Evolutionary conservation across 2,797 vertebrate genomes (phyloP).

Genomic region (Sebastes glaucus): DNA sequence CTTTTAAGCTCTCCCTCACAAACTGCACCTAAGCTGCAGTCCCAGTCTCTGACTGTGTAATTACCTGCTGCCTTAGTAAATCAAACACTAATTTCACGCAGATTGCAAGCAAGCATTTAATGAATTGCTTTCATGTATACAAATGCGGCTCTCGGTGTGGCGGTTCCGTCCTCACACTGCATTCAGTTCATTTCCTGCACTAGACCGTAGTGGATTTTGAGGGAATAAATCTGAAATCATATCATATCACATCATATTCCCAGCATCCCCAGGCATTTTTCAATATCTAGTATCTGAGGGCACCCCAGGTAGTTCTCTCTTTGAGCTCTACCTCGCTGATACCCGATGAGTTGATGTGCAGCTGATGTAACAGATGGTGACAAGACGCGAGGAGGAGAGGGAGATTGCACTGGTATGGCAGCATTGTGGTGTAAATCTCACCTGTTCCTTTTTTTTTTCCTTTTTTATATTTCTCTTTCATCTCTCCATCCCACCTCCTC

Average conservation of each 20-base stretch:
- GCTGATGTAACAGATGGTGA: constrained; percentile 39
- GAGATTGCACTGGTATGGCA: not conserved
- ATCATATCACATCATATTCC: not conserved
- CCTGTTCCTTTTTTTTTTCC: constrained; percentile 23
- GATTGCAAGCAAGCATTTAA: constrained; percentile 28
- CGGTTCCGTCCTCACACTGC: not conserved
- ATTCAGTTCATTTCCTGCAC: not conserved
- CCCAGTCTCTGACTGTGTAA: constrained; percentile 25
- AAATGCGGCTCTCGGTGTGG: constrained; percentile 12
- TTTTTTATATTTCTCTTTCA: not conserved
- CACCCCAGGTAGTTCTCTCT: constrained; percentile 10
- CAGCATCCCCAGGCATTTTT: not conserved
- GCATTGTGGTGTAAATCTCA: constrained; percentile 40
- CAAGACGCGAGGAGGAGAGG: constrained; percentile 7
- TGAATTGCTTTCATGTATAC: constrained; percentile 37
- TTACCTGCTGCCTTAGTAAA: constrained; percentile 33
- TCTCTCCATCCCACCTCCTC: constrained; percentile 5
- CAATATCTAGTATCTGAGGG: constrained; percentile 1
- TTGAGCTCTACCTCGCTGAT: not conserved
- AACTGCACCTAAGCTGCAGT: not conserved
- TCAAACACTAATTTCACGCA: constrained; percentile 43
- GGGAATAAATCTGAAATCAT: not conserved
- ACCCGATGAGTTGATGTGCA: constrained; percentile 14
- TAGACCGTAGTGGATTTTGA: not conserved
- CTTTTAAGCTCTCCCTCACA: not conserved